A percentile compares a stretch with the other conserved stretches of the same genome.
Conservation (phyloP, 2,888 invertebrate species). For the Bombylius discolor region DNA sequence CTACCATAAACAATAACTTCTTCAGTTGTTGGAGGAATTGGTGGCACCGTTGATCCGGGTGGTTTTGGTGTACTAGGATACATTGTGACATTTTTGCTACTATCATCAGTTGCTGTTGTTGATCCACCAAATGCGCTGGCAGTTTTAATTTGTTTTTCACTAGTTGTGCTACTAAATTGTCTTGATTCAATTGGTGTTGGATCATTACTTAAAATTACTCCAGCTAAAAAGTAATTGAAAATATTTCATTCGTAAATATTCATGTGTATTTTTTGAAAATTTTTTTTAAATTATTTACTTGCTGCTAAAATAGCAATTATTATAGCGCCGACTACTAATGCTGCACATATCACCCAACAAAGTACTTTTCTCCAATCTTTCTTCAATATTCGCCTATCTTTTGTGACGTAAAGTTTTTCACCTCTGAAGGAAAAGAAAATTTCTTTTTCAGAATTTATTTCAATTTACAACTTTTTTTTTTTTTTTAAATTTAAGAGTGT, state of each 20-base stretch:
- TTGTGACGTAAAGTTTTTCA: conserved; percentile 69
- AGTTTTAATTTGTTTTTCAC: conserved; percentile 29
- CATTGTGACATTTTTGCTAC: conserved; percentile 3
- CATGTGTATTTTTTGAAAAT: not conserved
- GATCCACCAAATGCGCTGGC: conserved; percentile 33
- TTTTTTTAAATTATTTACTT: conserved; percentile 42
- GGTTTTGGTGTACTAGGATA: conserved; percentile 13
- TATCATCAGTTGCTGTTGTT: not conserved
- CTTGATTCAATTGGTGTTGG: conserved; percentile 44
- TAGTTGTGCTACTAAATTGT: conserved; percentile 42
- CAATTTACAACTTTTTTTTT: too few species aligned
- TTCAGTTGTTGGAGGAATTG: conserved; percentile 29
- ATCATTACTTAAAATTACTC: conserved; percentile 52
- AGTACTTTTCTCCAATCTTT: conserved; percentile 50
- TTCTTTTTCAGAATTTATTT: too few species aligned
- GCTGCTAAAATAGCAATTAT: conserved; percentile 61
- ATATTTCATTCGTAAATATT: not conserved
- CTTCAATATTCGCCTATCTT: conserved; percentile 55
- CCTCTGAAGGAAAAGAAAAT: conserved; percentile 40
- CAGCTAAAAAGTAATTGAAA: conserved; percentile 41
- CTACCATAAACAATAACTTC: conserved; percentile 43
- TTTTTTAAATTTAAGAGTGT: too few species aligned
- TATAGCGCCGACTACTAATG: conserved; percentile 50
- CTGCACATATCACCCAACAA: conserved; percentile 57
- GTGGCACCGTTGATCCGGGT: conserved; percentile 15